Base-by-base conservation (phyloP, 2,888 invertebrate species). In the Diplazon laetatorius region DNA sequence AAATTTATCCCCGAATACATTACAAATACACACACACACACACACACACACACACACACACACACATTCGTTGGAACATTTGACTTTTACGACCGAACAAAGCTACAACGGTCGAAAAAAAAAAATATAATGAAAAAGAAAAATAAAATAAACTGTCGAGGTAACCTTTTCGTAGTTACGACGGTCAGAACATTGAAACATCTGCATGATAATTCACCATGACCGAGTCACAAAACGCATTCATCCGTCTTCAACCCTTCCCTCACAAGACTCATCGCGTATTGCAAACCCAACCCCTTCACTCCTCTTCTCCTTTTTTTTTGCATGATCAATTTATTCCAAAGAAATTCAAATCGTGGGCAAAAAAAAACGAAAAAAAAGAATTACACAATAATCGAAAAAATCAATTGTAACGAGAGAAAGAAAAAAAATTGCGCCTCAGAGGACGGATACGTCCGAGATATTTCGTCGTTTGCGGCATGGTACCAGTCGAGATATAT, bases 381-480 rank as follows among this genome's bases (percentile, higher is more conserved):
- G 83, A 85, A 84, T 85, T 86, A 6, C 2, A 6, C 2, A 30
- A 80, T 83, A 85, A 84, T 85, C 85, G 83, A 80, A 82, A 83
- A 83, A 84, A 86, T 85, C 83, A 81, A 82, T 74, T 76, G 74
- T 81, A 80, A 81, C 80, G 84, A 81, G 82, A 50, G 50, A 48
- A 77, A 46, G 84, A 81, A 81, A 50, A 55, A 48, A 77, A 46
- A 52, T 39, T 55, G 74, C 35, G 42, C 22, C 18, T 16, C 18
- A 59, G 37, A 30, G 6, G 48, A 14, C 59, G 66, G 77, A 76
- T 82, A 78, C 68, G 76, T 59, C 73, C 39, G 59, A 18, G 57
- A 25, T 44, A 59, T 73, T 73, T 48, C 73, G 20, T 59, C 65
- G 35, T 5, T 14, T 39, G 25, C 73, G 37, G 46, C 57, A 18